Conservation (phyloP, 2,888 invertebrate species). For the Lycocerus yunnanus region DNA sequence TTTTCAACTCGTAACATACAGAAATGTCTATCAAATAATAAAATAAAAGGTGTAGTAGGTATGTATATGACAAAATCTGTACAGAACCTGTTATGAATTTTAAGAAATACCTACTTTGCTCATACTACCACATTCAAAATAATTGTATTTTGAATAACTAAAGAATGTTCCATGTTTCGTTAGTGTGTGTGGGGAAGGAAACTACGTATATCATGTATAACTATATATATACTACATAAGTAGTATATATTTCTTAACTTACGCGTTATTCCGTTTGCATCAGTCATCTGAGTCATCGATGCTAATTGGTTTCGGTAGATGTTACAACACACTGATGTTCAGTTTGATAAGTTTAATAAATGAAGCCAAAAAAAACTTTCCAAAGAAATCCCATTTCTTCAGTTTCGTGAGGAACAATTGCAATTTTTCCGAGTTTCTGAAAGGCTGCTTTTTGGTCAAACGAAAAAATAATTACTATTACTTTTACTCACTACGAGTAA, state of each 20-base stretch:
- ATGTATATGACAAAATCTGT: background rate
- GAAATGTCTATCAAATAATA: background rate
- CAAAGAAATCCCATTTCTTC: too few relatives aligned
- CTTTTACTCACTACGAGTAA: too few relatives aligned
- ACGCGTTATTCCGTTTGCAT: background rate
- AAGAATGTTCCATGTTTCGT: background rate
- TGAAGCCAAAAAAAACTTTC: too few relatives aligned
- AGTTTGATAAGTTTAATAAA: too few relatives aligned
- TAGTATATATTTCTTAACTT: background rate
- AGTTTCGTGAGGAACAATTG: too few relatives aligned
- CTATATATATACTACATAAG: background rate
- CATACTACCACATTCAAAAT: background rate
- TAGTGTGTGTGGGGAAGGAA: background rate
- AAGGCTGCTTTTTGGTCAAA: too few relatives aligned
- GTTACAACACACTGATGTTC: too few relatives aligned
- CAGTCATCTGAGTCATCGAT: background rate
- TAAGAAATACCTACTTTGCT: background rate
- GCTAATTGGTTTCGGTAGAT: background rate
- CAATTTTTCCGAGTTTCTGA: too few relatives aligned
- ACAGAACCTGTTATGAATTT: background rate
- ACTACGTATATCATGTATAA: background rate
- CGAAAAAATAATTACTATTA: too few relatives aligned
- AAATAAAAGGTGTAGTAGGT: background rate
- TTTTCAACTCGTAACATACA: background rate
- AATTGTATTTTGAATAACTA: background rate